A percentile compares a stretch with the other conserved stretches of the same genome.
phyloP scores from a whole-genome alignment of 1,140 invertebrate species.

The Neocloeon triangulifer region DNA sequence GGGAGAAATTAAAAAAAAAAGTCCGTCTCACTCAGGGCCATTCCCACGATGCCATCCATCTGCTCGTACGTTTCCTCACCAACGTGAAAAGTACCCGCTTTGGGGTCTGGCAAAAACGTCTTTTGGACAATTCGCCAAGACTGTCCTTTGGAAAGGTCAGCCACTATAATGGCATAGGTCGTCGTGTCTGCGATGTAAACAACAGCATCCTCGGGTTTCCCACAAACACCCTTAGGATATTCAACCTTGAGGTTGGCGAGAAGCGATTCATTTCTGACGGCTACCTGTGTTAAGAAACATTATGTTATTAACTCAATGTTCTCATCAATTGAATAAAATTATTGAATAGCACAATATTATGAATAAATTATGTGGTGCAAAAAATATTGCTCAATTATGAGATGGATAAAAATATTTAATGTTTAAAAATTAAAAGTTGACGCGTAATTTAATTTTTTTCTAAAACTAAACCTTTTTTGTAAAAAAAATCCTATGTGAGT shows the following conservation, averaged over 20 bases:
- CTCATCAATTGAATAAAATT: too few relatives aligned
- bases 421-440: too few relatives aligned
- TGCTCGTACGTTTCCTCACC: slow-evolving; percentile 50
- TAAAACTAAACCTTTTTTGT: too few relatives aligned
- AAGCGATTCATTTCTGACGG: slow-evolving; percentile 43
- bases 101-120: slow-evolving; percentile 51
- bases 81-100: slow-evolving; percentile 45
- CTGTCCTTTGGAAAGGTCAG: slow-evolving; percentile 28
- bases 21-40: slow-evolving; percentile 46
- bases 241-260: slow-evolving; percentile 52
- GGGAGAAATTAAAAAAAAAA: too few relatives aligned
- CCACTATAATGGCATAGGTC: slow-evolving; percentile 24
- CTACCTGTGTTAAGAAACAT: too few relatives aligned
- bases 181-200: slow-evolving; percentile 53
- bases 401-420: too few relatives aligned
- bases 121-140: slow-evolving; percentile 51
- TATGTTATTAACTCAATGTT: too few relatives aligned
- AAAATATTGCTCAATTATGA: too few relatives aligned
- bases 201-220: slow-evolving; percentile 27
- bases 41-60: slow-evolving; percentile 57
- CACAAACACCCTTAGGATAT: slow-evolving; percentile 23
- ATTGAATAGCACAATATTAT: too few relatives aligned
- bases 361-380: too few relatives aligned
- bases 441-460: too few relatives aligned
- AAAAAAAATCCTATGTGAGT: too few relatives aligned